These are phyloP conservation scores for Clarias pachynema DNA, from an alignment of 2,797 vertebrate genomes.

Conservation along the genomic window DNA sequence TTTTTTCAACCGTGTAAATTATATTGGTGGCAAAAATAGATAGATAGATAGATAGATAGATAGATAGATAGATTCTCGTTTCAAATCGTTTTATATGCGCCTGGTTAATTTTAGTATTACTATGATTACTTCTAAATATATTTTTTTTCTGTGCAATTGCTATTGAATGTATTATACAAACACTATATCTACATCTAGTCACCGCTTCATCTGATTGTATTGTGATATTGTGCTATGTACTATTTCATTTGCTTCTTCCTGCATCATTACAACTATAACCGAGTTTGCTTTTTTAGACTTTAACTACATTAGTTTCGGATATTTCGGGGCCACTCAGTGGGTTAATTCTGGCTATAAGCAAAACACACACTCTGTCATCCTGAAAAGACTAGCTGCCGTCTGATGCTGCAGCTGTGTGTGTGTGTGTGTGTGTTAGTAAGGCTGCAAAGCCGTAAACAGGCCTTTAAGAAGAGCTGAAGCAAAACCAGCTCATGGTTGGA, in stretches of 20 bases:
- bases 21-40: neutral
- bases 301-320: conserved; percentile 35
- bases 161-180: neutral
- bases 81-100: too few species aligned
- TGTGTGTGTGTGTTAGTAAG: conserved; percentile 15
- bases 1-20: neutral
- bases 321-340: conserved; percentile 24
- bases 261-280: neutral
- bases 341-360: conserved; percentile 18
- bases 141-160: neutral
- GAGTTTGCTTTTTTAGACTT: neutral
- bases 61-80: too few species aligned
- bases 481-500: conserved; percentile 37
- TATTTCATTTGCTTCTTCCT: neutral
- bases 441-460: conserved; percentile 25
- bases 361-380: conserved; percentile 11
- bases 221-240: neutral
- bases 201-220: neutral
- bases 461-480: conserved; percentile 23
- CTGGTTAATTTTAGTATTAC: neutral
- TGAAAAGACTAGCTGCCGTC: conserved; percentile 19
- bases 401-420: conserved; percentile 20
- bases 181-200: neutral
- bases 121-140: neutral
- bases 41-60: too few species aligned